Conservation (phyloP, 2,113 vertebrate species). For the Mastomys coucha region DNA sequence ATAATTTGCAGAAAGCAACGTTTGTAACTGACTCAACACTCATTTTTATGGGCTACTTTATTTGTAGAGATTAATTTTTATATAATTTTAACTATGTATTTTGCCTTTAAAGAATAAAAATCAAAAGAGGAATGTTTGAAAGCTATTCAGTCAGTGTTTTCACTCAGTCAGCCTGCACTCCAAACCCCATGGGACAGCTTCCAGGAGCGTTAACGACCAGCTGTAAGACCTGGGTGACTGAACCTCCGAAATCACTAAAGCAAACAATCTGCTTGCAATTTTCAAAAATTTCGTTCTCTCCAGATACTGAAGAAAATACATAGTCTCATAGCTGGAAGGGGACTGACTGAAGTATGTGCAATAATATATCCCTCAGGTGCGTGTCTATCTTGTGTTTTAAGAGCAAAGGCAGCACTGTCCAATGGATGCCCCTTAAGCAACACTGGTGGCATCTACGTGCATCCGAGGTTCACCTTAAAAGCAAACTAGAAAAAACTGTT, state of each 20-base stretch:
- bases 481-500: not conserved
- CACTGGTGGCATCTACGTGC: slow-evolving; percentile 55
- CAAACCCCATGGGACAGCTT: slow-evolving; percentile 46
- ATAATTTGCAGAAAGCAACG: slow-evolving; percentile 36
- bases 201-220: slow-evolving; percentile 56
- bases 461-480: slow-evolving; percentile 38
- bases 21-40: slow-evolving; percentile 34
- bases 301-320: slow-evolving; percentile 53
- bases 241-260: slow-evolving; percentile 60
- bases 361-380: not conserved
- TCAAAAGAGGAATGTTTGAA: slow-evolving; percentile 19
- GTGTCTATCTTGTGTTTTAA: slow-evolving; percentile 40
- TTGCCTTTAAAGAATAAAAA: slow-evolving; percentile 61
- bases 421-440: slow-evolving; percentile 54
- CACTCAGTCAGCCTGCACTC: slow-evolving; percentile 41
- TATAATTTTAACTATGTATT: slow-evolving; percentile 40
- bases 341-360: not conserved
- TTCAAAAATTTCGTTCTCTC: slow-evolving; percentile 32
- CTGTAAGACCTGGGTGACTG: slow-evolving; percentile 64
- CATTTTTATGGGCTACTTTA: slow-evolving; percentile 52
- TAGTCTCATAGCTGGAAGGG: slow-evolving; percentile 40
- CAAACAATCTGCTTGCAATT: slow-evolving; percentile 56
- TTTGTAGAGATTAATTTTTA: slow-evolving; percentile 53
- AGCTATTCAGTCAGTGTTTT: slow-evolving; percentile 51
- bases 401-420: slow-evolving; percentile 52